Percentiles rank a stretch among this genome's conserved stretches.
Conservation (phyloP, 2,888 invertebrate genomes). For the Bellardia pandia region DNA sequence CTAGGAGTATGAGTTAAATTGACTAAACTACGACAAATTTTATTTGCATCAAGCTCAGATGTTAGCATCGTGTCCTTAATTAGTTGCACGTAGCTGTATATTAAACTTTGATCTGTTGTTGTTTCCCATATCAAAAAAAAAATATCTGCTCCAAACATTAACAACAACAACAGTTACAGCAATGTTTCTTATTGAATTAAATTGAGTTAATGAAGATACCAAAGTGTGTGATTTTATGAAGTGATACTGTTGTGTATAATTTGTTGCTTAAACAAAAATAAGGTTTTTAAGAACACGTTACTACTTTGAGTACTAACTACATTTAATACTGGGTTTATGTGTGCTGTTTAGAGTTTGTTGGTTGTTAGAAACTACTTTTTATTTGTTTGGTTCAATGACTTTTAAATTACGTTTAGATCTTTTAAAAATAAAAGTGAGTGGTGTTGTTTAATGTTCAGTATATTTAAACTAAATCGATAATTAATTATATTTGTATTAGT, state of each 20-base stretch:
- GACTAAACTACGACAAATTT: too few relatives aligned
- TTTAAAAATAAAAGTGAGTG: background rate
- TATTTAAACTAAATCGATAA: slow-evolving; percentile 12
- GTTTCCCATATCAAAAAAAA: slow-evolving; percentile 25
- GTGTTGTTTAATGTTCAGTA: background rate
- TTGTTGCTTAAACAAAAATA: slow-evolving; percentile 35
- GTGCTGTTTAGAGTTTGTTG: background rate
- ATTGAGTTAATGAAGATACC: slow-evolving; percentile 61
- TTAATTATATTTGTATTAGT: background rate
- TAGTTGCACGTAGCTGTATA: too few relatives aligned
- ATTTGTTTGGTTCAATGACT: slow-evolving; percentile 44
- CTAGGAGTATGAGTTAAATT: too few relatives aligned
- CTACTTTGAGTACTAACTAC: background rate
- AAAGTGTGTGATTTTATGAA: slow-evolving; percentile 52
- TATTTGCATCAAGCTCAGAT: too few relatives aligned
- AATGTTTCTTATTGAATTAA: slow-evolving; percentile 53
- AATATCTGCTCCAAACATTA: slow-evolving; percentile 12
- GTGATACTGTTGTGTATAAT: slow-evolving; percentile 31
- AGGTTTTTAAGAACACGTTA: slow-evolving; percentile 13
- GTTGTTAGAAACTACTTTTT: slow-evolving; percentile 2
- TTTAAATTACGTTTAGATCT: slow-evolving; percentile 26
- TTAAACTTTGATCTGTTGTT: background rate
- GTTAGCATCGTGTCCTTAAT: too few relatives aligned
- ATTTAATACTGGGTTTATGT: background rate
- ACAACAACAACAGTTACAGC: background rate